Percentiles rank a stretch among this genome's conserved stretches.
phyloP scores from a whole-genome alignment of 2,113 vertebrate genomes.

The Melospiza melodia region DNA sequence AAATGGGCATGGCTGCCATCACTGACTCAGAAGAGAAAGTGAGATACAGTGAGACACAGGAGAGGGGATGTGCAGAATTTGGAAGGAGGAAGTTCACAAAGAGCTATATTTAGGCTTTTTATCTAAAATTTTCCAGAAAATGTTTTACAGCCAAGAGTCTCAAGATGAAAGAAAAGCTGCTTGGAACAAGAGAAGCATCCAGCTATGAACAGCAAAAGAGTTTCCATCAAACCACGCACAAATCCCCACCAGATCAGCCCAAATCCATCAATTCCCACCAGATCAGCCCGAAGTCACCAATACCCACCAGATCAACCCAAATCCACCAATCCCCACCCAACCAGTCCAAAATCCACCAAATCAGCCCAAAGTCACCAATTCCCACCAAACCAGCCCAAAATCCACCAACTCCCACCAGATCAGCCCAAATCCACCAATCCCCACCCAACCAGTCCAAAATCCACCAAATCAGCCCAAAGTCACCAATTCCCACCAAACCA shows the following conservation, averaged over 20 bases:
- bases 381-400: neutral
- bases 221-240: neutral
- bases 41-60: neutral
- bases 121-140: neutral
- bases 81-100: neutral
- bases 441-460: too few relatives aligned
- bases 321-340: too few relatives aligned
- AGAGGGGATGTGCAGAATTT: neutral
- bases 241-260: neutral
- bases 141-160: neutral
- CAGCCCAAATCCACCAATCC: neutral
- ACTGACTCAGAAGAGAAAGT: neutral
- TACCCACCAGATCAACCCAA: too few relatives aligned
- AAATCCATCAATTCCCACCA: neutral
- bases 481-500: neutral
- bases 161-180: neutral
- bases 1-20: neutral
- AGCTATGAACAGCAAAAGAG: neutral
- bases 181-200: neutral
- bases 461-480: accelerated
- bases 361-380: too few relatives aligned
- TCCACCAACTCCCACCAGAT: neutral
- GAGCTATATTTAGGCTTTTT: neutral
- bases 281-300: too few relatives aligned
- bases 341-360: neutral